Conservation (phyloP, 2,888 invertebrate species). For the Cheilosia grossa region DNA sequence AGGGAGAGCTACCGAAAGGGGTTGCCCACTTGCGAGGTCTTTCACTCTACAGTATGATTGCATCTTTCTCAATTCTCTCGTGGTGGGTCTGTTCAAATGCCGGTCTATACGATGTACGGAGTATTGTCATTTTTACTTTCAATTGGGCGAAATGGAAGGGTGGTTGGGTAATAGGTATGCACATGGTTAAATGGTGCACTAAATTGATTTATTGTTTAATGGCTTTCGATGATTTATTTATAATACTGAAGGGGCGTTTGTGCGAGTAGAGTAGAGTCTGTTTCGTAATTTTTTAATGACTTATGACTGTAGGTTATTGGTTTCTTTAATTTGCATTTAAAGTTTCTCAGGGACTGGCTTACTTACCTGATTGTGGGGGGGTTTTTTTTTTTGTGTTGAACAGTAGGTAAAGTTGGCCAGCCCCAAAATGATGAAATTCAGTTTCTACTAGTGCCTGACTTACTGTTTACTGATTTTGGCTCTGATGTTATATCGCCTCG, state of each 20-base stretch:
- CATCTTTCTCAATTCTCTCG: slow-evolving; percentile 21
- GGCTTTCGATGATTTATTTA: background rate
- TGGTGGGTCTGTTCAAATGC: too few species aligned
- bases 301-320: too few species aligned
- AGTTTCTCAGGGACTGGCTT: too few species aligned
- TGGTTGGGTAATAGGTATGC: slow-evolving; percentile 6
- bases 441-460: too few species aligned
- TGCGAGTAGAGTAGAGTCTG: background rate
- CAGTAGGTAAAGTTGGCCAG: too few species aligned
- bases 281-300: too few species aligned
- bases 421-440: too few species aligned
- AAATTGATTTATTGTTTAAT: slow-evolving; percentile 32
- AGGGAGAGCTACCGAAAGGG: slow-evolving; percentile 31
- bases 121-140: slow-evolving; percentile 29
- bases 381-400: too few species aligned
- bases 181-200: slow-evolving; percentile 15
- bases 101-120: background rate
- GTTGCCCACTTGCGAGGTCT: slow-evolving; percentile 45
- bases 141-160: slow-evolving; percentile 23
- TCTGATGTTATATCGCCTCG: too few species aligned
- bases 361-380: too few species aligned
- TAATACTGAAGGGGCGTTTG: background rate
- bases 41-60: slow-evolving; percentile 34
- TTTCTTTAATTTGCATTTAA: too few species aligned
- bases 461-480: too few species aligned